Evolutionary conservation across 2,797 vertebrate species (phyloP), one percentile per base, ranked within the genome.

Genomic region (Dallia pectoralis): DNA sequence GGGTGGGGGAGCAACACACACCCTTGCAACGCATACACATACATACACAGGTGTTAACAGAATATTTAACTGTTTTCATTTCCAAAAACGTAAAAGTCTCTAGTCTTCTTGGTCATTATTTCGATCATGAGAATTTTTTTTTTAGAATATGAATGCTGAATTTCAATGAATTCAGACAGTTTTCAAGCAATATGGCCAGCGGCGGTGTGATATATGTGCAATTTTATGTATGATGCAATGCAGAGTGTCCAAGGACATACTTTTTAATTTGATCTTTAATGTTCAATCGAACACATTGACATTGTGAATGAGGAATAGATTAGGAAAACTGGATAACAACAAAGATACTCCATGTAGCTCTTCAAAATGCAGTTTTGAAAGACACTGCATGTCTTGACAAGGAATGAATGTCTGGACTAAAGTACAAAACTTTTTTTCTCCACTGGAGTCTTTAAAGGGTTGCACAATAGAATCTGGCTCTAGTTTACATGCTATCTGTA

Each of bases 331-430:
- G 22, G 25, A 40, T 25, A 71, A 27, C 48, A 3, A 49, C 36
- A 44, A 44, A 44, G 12, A 44, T 44, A 44, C 5, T 44, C 40
- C 47, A 32, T 48, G 32, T 33, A 44, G 59, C 9, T 40, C 71
- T 74, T 12, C 9, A 18, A 49, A 73, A 63, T 53, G 64, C 36
- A 47, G 70, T 62, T 30, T 51, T 72, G 70, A 85, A 77, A 83
- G 80, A 75, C 51, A 4, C 36, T 74, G 80, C 91, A 90, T 66
- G 90, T 86, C 74, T 75, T 72, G 44, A 74, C 81, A 78, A 77
- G 76, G 73, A 80, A 51, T 16, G 19, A 79, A 73, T 59, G 72
- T 80, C 77, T 84, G 69, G 22, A 85, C 87, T 82, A 83, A 79
- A 76, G 81, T 74, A 79, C 74, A 56, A 80, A 74, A 70, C 70